A percentile compares a stretch with the other conserved stretches of the same genome.
phyloP scores from a whole-genome alignment of 2,797 vertebrate genomes.

The Bucorvus abyssinicus region DNA sequence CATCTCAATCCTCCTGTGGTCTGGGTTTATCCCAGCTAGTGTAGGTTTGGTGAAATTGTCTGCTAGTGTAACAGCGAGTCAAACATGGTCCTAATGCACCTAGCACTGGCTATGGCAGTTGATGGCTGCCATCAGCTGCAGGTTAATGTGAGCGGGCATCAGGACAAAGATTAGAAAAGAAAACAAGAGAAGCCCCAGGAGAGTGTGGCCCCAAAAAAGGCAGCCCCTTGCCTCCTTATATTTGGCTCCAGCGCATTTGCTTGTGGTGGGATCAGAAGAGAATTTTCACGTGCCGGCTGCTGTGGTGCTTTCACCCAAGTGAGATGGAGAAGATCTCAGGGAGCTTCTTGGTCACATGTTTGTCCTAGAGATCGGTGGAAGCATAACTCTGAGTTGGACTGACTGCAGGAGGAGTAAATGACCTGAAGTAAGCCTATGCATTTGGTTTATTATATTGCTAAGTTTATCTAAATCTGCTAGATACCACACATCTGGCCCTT shows the following conservation, averaged over 20 bases:
- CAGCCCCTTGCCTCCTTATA: not conserved
- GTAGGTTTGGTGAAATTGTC: not conserved
- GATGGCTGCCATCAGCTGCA: not conserved
- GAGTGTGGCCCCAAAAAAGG: not conserved
- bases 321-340: not conserved
- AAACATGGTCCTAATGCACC: fast-evolving
- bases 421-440: not conserved
- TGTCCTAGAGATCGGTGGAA: not conserved
- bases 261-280: not conserved
- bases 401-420: not conserved
- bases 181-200: not conserved
- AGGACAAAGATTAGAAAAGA: not conserved
- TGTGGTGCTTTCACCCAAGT: not conserved
- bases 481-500: not conserved
- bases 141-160: not conserved
- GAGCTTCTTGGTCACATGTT: not conserved
- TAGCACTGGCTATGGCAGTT: fast-evolving
- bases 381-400: not conserved
- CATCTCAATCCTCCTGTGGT: not conserved
- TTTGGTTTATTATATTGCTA: not conserved
- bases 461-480: not conserved
- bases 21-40: not conserved
- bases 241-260: not conserved
- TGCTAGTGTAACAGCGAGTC: not conserved
- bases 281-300: not conserved